Evolutionary conservation across 2,888 invertebrate species (phyloP).

Genomic region (Smittia sp.): DNA sequence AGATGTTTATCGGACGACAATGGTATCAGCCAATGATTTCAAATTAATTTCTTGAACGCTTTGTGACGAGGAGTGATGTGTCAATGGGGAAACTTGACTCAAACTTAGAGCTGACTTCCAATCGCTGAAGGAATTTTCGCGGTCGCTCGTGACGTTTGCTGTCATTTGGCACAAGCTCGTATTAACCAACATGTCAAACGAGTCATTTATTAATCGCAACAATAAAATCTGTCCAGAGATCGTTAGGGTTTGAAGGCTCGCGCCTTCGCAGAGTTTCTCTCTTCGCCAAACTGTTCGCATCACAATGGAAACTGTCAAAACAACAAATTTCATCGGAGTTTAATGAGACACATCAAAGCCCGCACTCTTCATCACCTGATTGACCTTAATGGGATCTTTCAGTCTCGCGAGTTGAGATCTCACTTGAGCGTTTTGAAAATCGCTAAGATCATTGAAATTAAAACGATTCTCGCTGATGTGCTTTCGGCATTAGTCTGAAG

Average conservation of each 20-base stretch:
- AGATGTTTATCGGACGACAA: neutral
- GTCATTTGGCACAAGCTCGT: slow-evolving; percentile 5
- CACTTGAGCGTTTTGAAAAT: no score
- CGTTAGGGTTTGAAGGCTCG: neutral
- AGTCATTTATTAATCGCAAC: neutral
- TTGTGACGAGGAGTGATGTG: neutral
- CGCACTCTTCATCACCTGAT: neutral
- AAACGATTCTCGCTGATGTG: no score
- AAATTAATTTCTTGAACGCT: neutral
- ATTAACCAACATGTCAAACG: neutral
- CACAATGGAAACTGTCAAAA: slow-evolving; percentile 1
- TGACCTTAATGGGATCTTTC: neutral
- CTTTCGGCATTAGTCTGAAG: no score
- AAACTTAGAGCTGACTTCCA: no score
- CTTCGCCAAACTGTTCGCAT: no score
- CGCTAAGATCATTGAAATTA: no score
- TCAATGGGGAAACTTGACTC: no score
- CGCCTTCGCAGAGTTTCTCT: neutral
- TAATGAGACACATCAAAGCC: neutral
- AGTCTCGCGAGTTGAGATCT: no score
- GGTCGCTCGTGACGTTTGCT: neutral
- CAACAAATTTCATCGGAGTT: neutral
- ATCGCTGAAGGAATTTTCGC: neutral
- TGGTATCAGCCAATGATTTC: neutral
- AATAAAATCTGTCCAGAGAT: neutral